Conservation (phyloP, 2,888 invertebrate species). For the Hydroisotoma schaefferi region DNA sequence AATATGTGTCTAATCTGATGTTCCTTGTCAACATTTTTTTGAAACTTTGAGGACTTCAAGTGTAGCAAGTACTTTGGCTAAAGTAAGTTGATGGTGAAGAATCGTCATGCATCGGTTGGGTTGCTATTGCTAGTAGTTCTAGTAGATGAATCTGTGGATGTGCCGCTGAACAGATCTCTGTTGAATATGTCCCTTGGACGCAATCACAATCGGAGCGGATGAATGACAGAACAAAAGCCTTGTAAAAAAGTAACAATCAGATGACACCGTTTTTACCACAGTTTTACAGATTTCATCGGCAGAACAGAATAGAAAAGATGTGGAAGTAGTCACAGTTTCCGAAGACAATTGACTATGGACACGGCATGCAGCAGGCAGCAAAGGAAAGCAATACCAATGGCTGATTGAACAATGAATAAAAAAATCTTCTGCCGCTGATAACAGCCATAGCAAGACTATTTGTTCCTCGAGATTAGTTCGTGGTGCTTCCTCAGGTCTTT, state of each 20-base stretch:
- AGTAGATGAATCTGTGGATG: no score
- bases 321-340: not conserved
- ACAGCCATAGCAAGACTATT: no score
- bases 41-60: not conserved
- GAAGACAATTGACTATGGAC: slow-evolving; percentile 6
- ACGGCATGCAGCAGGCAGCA: slow-evolving; percentile 2
- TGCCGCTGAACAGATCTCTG: no score
- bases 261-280: slow-evolving; percentile 34
- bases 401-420: no score
- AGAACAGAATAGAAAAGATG: slow-evolving; percentile 6
- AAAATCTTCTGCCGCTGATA: no score
- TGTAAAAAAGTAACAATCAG: slow-evolving; percentile 29
- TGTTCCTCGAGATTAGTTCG: no score
- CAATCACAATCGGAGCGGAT: slow-evolving; percentile 24
- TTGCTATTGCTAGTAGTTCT: not conserved
- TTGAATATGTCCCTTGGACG: slow-evolving; percentile 4
- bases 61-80: not conserved
- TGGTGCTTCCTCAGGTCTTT: no score
- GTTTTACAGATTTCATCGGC: not conserved
- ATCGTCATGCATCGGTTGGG: not conserved
- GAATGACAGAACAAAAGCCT: slow-evolving; percentile 48
- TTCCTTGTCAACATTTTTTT: slow-evolving; percentile 11
- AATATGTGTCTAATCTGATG: slow-evolving; percentile 12
- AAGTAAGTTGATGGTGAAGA: no score
- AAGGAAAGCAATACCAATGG: no score